These are phyloP conservation scores for Cynopterus brachyotis DNA, from an alignment of 2,113 vertebrate species.

Conservation along the genomic window DNA sequence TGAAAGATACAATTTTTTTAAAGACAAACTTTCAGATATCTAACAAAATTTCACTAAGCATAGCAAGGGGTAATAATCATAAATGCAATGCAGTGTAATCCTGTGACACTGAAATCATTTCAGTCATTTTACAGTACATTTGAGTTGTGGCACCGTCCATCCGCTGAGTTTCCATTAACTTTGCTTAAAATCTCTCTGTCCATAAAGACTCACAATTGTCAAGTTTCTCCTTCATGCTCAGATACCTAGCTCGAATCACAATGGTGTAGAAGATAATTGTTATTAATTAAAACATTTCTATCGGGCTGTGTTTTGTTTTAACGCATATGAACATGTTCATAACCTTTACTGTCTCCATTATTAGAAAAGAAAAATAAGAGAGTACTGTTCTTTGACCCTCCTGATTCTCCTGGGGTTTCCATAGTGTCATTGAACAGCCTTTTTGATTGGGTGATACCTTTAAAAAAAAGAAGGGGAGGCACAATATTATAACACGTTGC, in stretches of 20 bases:
- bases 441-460: conserved; percentile 63
- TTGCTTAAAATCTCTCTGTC: conserved; percentile 80
- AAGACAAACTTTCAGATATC: conserved; percentile 63
- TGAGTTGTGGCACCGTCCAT: conserved; percentile 78
- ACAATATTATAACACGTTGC: neutral
- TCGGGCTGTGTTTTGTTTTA: conserved; percentile 65
- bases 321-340: conserved; percentile 61
- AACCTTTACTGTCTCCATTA: conserved; percentile 27
- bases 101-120: conserved; percentile 84
- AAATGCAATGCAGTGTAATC: conserved; percentile 67
- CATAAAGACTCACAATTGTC: conserved; percentile 74
- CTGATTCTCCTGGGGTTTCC: conserved; percentile 9
- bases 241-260: conserved; percentile 79
- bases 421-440: conserved; percentile 67
- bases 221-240: conserved; percentile 87
- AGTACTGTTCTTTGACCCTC: conserved; percentile 52
- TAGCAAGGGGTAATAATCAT: conserved; percentile 81
- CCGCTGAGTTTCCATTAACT: conserved; percentile 83
- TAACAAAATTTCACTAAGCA: conserved; percentile 81
- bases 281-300: conserved; percentile 85
- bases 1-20: conserved; percentile 7
- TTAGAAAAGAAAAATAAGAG: conserved; percentile 56
- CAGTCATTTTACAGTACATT: conserved; percentile 86
- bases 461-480: conserved; percentile 14
- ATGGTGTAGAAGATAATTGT: conserved; percentile 79